phyloP scores from a whole-genome alignment of 2,797 vertebrate genomes.

The Mustela erminea region DNA sequence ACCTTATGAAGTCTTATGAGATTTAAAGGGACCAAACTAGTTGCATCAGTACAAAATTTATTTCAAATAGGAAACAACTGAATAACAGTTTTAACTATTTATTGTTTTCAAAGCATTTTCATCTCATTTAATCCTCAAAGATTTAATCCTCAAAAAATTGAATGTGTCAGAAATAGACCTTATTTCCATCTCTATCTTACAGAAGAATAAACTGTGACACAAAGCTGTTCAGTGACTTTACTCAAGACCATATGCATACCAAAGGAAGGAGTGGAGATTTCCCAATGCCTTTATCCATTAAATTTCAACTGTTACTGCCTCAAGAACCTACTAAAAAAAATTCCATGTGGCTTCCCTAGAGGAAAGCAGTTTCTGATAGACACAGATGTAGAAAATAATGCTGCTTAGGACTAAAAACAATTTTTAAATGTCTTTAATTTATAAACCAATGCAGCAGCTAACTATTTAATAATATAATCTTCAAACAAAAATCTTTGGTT shows the following conservation, averaged over 20 bases:
- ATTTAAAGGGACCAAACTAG: neutral
- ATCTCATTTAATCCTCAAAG: neutral
- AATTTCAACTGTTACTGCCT: neutral
- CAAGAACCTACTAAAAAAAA: slow-evolving; percentile 34
- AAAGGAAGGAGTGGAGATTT: neutral
- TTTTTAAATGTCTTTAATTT: slow-evolving; percentile 19
- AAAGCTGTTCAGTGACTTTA: neutral
- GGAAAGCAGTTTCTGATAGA: neutral
- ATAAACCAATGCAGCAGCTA: neutral
- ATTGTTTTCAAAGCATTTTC: neutral
- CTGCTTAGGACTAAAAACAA: neutral
- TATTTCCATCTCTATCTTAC: neutral
- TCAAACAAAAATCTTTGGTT: neutral
- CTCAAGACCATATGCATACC: neutral
- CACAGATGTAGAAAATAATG: neutral
- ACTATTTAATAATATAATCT: neutral
- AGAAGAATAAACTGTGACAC: neutral
- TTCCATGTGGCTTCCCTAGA: neutral
- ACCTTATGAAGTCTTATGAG: neutral
- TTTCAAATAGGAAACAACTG: neutral
- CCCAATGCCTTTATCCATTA: neutral
- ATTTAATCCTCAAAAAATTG: neutral
- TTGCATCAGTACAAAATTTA: neutral
- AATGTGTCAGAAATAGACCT: neutral
- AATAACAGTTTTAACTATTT: neutral